A percentile compares a stretch with the other conserved stretches of the same genome.
Conservation (phyloP, 2,113 vertebrate species). For the Crotalus viridis region DNA sequence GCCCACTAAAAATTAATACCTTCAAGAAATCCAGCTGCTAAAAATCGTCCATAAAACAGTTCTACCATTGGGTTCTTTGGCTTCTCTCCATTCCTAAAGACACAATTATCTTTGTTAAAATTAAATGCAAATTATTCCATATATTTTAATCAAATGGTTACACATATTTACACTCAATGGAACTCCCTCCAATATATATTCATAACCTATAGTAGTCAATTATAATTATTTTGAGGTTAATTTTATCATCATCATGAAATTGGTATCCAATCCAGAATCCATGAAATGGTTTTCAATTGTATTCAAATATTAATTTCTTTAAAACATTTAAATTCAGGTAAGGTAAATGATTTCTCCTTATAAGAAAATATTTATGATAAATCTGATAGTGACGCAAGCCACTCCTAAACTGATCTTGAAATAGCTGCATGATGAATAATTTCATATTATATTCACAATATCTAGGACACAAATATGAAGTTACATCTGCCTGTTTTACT, state of each 20-base stretch:
- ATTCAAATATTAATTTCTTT: neutral
- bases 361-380: neutral
- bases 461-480: neutral
- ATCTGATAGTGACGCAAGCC: neutral
- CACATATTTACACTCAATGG: neutral
- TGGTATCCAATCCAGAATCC: neutral
- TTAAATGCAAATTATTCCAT: neutral
- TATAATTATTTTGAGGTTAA: neutral
- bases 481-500: neutral
- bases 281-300: neutral
- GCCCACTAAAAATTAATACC: slow-evolving; percentile 71
- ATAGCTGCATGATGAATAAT: neutral
- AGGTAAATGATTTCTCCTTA: neutral
- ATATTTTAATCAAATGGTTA: neutral
- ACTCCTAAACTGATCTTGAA: neutral
- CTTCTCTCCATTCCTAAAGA: slow-evolving; percentile 89
- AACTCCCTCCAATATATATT: neutral
- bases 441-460: neutral
- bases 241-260: neutral
- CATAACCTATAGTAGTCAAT: neutral
- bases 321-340: neutral
- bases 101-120: neutral
- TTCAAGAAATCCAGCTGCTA: slow-evolving; percentile 94
- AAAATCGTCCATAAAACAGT: slow-evolving; percentile 93
- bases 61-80: slow-evolving; percentile 99